phyloP scores from a whole-genome alignment of 2,797 vertebrate genomes.

The Sebastiscus tertius region DNA sequence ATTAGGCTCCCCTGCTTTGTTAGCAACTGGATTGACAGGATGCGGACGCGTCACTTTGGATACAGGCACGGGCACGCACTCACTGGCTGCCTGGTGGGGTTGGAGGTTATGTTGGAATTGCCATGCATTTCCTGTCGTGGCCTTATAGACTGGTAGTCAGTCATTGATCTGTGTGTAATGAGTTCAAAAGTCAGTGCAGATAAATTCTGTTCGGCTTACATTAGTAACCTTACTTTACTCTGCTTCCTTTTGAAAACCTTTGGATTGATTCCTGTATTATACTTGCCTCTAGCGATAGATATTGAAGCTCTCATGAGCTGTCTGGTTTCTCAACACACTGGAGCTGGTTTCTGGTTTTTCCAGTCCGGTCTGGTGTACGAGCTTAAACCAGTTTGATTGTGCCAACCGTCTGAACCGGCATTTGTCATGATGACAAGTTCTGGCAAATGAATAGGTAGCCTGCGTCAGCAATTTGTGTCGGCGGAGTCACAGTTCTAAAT shows the following conservation, averaged over 20 bases:
- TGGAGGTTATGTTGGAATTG: neutral
- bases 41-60: conserved; percentile 10
- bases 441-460: too few relatives aligned
- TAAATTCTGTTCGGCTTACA: too few relatives aligned
- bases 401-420: too few relatives aligned
- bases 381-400: too few relatives aligned
- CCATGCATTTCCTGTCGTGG: neutral
- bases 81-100: neutral
- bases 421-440: too few relatives aligned
- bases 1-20: conserved; percentile 27
- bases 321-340: conserved; percentile 44
- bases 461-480: too few relatives aligned
- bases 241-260: neutral
- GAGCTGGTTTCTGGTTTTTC: too few relatives aligned
- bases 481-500: too few relatives aligned
- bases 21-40: conserved; percentile 3
- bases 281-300: conserved; percentile 25
- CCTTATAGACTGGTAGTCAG: neutral
- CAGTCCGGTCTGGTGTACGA: too few relatives aligned
- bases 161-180: conserved; percentile 6
- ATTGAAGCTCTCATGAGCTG: conserved; percentile 52
- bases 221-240: neutral
- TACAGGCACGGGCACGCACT: neutral
- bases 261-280: neutral
- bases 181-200: neutral